A percentile compares a stretch with the other conserved stretches of the same genome.
phyloP scores from a whole-genome alignment of 2,113 vertebrate species.

The Passerina amoena region DNA sequence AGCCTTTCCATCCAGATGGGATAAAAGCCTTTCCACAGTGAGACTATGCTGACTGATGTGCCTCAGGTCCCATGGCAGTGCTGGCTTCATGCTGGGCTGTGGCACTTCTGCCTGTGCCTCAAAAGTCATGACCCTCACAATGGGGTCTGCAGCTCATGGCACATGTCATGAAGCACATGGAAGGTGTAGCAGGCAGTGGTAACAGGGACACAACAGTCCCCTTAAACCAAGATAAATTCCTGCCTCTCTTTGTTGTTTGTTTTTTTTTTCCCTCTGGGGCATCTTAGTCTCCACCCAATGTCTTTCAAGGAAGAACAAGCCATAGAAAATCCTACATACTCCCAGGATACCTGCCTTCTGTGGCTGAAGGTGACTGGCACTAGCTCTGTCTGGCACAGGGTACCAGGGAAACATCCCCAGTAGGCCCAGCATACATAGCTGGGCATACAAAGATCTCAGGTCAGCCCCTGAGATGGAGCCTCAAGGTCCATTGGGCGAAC shows the following conservation, averaged over 20 bases:
- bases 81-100: neutral
- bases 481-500: neutral
- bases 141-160: neutral
- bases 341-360: neutral
- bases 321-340: rapidly evolving
- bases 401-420: neutral
- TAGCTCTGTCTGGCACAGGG: neutral
- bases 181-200: neutral
- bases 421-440: neutral
- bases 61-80: neutral
- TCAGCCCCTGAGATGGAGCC: neutral
- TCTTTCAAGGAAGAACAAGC: neutral
- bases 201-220: neutral
- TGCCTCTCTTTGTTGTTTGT: neutral
- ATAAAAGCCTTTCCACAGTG: neutral
- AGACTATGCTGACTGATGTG: neutral
- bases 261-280: too few relatives aligned
- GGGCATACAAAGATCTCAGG: neutral
- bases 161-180: neutral
- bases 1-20: neutral
- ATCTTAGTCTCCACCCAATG: neutral
- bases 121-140: rapidly evolving
- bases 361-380: neutral
- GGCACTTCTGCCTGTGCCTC: neutral
- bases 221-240: neutral